These are phyloP conservation scores for Thunnus albacares DNA, from an alignment of 2,797 vertebrate genomes.

Conservation along the genomic window DNA sequence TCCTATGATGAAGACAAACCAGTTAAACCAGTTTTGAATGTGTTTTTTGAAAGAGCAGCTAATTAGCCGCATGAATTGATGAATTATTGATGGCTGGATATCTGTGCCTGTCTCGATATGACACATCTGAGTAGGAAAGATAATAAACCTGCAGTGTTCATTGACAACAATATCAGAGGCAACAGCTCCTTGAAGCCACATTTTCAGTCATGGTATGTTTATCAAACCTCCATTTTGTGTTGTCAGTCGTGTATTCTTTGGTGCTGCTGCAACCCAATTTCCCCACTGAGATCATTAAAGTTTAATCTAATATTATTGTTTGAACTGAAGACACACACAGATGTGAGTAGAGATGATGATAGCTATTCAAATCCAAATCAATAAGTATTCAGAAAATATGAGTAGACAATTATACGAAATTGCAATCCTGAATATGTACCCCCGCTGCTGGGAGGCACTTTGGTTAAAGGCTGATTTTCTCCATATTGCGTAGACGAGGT, in stretches of 20 bases:
- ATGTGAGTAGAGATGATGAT: background rate
- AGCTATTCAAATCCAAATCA: slow-evolving; percentile 28
- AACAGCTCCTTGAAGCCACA: background rate
- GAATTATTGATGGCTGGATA: slow-evolving; percentile 52
- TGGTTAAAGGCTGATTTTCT: slow-evolving; percentile 38
- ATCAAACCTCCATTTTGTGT: slow-evolving; percentile 18
- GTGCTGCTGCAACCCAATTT: slow-evolving; percentile 31
- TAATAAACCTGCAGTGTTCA: slow-evolving; percentile 23
- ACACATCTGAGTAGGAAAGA: slow-evolving; percentile 13
- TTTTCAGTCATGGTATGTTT: slow-evolving; percentile 16
- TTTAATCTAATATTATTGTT: slow-evolving; percentile 47
- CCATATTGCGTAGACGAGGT: slow-evolving; percentile 16
- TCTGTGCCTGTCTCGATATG: slow-evolving; percentile 20
- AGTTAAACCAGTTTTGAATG: background rate
- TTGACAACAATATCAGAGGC: slow-evolving; percentile 11
- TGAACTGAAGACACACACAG: slow-evolving; percentile 5
- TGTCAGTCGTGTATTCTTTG: background rate
- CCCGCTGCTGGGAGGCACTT: slow-evolving; percentile 42
- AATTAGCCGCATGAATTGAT: slow-evolving; percentile 53
- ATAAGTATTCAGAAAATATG: slow-evolving; percentile 44
- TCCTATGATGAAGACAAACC: slow-evolving; percentile 3
- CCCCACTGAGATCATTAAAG: slow-evolving; percentile 51
- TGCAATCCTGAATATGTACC: background rate
- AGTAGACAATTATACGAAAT: slow-evolving; percentile 40
- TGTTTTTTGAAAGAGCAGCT: slow-evolving; percentile 27